These are phyloP conservation scores for Tringa solitaria DNA, from an alignment of 2,113 vertebrate genomes.

Conservation along the genomic window DNA sequence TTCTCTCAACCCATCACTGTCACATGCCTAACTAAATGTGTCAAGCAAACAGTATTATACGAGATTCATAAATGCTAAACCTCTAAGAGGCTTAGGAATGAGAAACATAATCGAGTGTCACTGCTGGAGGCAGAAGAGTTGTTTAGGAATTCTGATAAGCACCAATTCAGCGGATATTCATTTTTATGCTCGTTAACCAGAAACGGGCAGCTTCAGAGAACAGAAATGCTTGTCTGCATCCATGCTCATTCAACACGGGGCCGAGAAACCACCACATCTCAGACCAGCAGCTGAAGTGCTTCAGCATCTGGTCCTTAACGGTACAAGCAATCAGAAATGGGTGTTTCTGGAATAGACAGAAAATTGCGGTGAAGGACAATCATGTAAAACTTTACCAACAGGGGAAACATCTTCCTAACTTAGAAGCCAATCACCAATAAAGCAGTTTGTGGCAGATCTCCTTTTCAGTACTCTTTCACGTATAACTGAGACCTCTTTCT, in stretches of 20 bases:
- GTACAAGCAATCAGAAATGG: not conserved
- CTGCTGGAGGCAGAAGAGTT: conserved; percentile 25
- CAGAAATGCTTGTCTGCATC: not conserved
- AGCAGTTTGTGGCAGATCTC: not conserved
- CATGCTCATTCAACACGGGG: not conserved
- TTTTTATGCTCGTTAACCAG: conserved; percentile 19
- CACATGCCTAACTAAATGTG: conserved; percentile 38
- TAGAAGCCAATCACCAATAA: not conserved
- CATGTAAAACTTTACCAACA: not conserved
- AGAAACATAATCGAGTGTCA: conserved; percentile 45
- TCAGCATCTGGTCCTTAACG: not conserved
- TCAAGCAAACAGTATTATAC: conserved; percentile 31
- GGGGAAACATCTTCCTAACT: not conserved
- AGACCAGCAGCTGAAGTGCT: not conserved
- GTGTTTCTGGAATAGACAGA: not conserved
- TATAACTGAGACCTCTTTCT: not conserved
- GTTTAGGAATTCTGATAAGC: conserved; percentile 43
- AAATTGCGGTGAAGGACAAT: not conserved
- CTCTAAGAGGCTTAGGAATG: conserved; percentile 52
- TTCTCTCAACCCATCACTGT: conserved; percentile 30
- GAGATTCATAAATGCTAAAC: conserved; percentile 53
- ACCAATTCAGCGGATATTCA: not conserved
- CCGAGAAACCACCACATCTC: not conserved
- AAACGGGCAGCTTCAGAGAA: not conserved
- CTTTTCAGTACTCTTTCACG: not conserved